phyloP scores from a whole-genome alignment of 2,888 invertebrate genomes.

The Habroteleia sp. region DNA sequence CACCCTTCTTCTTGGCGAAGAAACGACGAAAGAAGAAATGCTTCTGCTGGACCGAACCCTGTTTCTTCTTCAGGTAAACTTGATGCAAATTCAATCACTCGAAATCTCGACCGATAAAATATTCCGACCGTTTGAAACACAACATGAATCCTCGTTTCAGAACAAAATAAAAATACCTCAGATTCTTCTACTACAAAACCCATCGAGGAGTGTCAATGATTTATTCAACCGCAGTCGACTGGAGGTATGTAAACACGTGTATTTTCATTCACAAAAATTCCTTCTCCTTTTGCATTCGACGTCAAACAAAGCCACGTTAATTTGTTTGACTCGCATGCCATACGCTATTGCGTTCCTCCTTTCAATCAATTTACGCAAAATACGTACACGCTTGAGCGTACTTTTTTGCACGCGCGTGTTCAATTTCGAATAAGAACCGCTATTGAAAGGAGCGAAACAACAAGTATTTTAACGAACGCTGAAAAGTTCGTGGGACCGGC shows the following conservation, averaged over 20 bases:
- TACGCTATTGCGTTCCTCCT: too few species aligned
- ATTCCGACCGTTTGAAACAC: too few species aligned
- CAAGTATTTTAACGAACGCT: constrained; percentile 1
- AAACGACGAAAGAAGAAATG: constrained; percentile 81
- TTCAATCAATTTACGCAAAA: too few species aligned
- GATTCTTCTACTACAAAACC: constrained; percentile 71
- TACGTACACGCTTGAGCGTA: too few species aligned
- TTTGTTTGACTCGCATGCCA: too few species aligned
- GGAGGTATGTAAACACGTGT: constrained; percentile 72
- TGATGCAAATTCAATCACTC: not conserved
- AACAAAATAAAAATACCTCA: constrained; percentile 73
- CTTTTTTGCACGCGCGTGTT: too few species aligned
- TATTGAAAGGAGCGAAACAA: too few species aligned
- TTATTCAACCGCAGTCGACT: constrained; percentile 75
- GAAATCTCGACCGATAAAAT: not conserved
- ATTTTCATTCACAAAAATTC: too few species aligned
- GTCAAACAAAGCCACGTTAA: too few species aligned
- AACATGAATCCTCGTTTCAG: constrained; percentile 65
- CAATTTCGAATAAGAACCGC: too few species aligned
- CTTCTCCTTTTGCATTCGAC: too few species aligned
- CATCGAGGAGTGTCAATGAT: constrained; percentile 68
- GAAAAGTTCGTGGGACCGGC: constrained; percentile 34
- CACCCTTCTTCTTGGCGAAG: constrained; percentile 81
- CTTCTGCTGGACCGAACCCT: constrained; percentile 82
- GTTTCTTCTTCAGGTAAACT: constrained; percentile 79